Base-by-base conservation (phyloP, 1,140 invertebrate genomes). In the Dinoponera quadriceps region DNA sequence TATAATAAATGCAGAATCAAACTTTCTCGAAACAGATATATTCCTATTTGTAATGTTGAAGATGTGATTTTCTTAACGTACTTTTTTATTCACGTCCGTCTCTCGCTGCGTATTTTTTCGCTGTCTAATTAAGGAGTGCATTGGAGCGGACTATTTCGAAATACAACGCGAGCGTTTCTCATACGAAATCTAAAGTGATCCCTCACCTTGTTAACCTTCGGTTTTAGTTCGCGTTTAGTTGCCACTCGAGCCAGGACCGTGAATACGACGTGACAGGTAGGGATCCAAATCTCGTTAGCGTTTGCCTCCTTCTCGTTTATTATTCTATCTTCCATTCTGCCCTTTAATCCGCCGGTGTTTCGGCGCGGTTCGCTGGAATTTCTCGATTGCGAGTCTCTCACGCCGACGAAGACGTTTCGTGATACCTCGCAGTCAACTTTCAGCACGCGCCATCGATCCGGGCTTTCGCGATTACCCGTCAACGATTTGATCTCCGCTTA, bases 211-310 rank as follows among this genome's bases (percentile, higher is more conserved):
- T 77, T 66, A 54, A 14, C 27, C 20, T 44, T 4, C 3, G 16
- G 27, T 38, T 75, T 75, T 63, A 22, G 73, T 54, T 63, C 25
- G 14, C n/a, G 1, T 38, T 77, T 66, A 51, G 20, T 77, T 51
- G 48, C 3, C 59, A 54, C 63, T 66, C 33, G 20, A 0, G 7
- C 3, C n/a, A 18, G 16, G 33, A 66, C 38, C 48, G 33, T 33
- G 48, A 66, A 16, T 3, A 22, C 20, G 27, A 51, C 59, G 48
- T 77, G 60, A 77, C 60, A 77, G 74, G 62, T 77, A 66, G 49
- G 11, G 22, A 38, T 48, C 49, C 27, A 66, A 77, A 77, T 77
- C 60, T 77, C 74, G 74, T 77, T 77, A 77, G 49, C 27, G 29
- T 27, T 44, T 66, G 16, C 20, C 55, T 54, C 11, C 20, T 27